Conservation (phyloP, 2,888 invertebrate species). For the Frankliniella fusca region DNA sequence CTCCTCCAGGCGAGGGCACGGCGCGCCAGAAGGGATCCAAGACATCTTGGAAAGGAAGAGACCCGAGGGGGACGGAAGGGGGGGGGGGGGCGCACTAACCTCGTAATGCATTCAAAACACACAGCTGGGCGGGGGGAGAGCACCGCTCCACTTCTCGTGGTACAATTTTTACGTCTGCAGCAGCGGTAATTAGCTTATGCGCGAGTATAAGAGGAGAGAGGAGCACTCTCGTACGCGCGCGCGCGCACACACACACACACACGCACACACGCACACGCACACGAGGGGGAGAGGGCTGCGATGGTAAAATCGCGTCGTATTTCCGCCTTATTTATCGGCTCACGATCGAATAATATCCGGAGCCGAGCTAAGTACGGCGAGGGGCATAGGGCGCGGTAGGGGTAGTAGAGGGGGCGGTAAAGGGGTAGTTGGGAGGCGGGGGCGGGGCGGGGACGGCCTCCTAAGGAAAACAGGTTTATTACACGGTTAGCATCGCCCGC, state of each 20-base stretch:
- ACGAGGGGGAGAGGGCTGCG: too few species aligned
- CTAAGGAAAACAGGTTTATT: not conserved
- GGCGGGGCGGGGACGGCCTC: not conserved
- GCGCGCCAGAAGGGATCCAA: not conserved
- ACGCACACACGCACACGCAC: too few species aligned
- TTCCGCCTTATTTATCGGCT: too few species aligned
- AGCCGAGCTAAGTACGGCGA: not conserved
- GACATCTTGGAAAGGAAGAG: not conserved
- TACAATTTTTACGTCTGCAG: too few species aligned
- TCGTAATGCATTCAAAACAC: conserved; percentile 18
- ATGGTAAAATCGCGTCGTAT: too few species aligned
- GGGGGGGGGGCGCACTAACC: not conserved
- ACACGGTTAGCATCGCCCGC: not conserved
- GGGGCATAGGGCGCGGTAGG: not conserved
- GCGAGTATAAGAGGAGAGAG: too few species aligned
- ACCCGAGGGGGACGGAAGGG: too few species aligned
- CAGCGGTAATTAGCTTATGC: too few species aligned
- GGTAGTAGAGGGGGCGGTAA: not conserved
- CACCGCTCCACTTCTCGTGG: too few species aligned
- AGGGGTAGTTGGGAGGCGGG: not conserved
- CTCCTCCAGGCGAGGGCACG: not conserved
- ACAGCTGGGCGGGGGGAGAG: not conserved
- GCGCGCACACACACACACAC: too few species aligned
- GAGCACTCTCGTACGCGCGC: too few species aligned
- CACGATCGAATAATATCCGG: too few species aligned